Conservation (phyloP, 2,888 invertebrate genomes). For the Steinernema hermaphroditum region DNA sequence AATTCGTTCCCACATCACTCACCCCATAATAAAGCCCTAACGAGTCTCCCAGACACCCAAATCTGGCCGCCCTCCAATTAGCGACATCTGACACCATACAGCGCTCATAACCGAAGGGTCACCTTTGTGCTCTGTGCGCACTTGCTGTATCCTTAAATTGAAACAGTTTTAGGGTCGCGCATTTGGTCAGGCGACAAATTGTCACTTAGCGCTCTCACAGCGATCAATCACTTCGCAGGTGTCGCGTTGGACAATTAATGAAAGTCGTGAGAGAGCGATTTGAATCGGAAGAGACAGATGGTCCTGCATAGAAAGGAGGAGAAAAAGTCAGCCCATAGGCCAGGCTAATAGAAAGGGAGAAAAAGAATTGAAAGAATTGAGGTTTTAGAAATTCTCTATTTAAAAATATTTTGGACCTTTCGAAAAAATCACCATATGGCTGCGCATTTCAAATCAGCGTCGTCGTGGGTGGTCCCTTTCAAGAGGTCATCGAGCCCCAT, state of each 20-base stretch:
- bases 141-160: too few relatives aligned
- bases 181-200: not conserved
- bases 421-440: too few relatives aligned
- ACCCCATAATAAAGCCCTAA: not conserved
- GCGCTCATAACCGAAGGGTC: not conserved
- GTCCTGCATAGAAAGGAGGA: too few relatives aligned
- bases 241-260: not conserved
- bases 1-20: too few relatives aligned
- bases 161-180: too few relatives aligned
- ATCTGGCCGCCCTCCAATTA: conserved; percentile 9
- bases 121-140: not conserved
- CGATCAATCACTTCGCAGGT: not conserved
- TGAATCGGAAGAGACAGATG: not conserved
- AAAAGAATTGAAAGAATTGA: too few relatives aligned
- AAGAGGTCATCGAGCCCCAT: not conserved
- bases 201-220: not conserved
- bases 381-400: too few relatives aligned
- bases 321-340: too few relatives aligned
- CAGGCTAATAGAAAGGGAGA: not conserved
- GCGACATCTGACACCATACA: conserved; percentile 2
- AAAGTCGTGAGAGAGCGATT: not conserved
- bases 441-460: not conserved
- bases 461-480: not conserved
- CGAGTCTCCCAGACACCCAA: not conserved
- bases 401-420: too few relatives aligned